Base-by-base conservation (phyloP, 2,113 vertebrate species). In the Centropus bengalensis region DNA sequence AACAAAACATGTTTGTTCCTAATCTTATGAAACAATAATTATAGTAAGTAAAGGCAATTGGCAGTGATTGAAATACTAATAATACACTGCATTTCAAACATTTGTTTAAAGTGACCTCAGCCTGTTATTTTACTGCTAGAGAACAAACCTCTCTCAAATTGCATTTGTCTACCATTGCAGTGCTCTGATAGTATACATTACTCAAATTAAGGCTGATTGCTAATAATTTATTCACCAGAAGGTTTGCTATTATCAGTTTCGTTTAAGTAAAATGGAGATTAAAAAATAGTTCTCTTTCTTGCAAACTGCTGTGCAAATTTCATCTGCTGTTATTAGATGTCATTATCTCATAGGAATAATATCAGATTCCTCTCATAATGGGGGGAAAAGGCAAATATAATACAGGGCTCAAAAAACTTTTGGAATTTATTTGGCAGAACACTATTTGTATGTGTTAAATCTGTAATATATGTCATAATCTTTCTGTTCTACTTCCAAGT, bases 41-140 rank as follows among this genome's bases (percentile, higher is more conserved):
- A 95, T 28, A 80, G 54, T 82, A 96, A 96, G 93, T 76, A 82
- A 97, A 96, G 96, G 89, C 93, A 96, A 90, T 84, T 97, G 96
- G 79, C 96, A 97, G 91, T 86, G 86, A 82, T 78, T 76, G 71
- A 88, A 96, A 93, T 84, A 49, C 47, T 93, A 95, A 85, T 94
- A 87, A 87, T 55, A 94, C 71, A 79, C 49, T 95, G 81, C 69
- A 60, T 94, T 92, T 93, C 93, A 96, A 93, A 38, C 77, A 38
- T 70, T 95, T 82, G 18, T 84, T 86, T 95, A 52, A 88, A 88
- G 79, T 87, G 82, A 95, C 94, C 79, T 91, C 83, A 91, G 88
- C 74, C 92, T 95, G 78, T 89, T 95, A 95, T 96, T 97, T 91
- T 88, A 74, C 80, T 89, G 84, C 38, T 36, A 56, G 84, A 96